phyloP scores from a whole-genome alignment of 2,797 vertebrate genomes.

The Sebastes vulpes region DNA sequence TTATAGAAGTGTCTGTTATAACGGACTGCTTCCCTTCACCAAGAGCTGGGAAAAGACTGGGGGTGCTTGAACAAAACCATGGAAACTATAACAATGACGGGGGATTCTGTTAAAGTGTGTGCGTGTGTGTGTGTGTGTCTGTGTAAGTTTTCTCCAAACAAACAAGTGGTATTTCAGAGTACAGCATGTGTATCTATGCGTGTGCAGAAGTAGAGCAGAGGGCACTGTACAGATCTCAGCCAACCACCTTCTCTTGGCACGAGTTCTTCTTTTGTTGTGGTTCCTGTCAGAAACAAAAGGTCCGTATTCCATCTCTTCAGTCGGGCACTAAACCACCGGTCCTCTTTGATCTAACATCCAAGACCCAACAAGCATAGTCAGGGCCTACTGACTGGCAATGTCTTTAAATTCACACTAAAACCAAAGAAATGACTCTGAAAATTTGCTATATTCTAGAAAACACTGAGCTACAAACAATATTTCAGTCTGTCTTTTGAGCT shows the following conservation, averaged over 20 bases:
- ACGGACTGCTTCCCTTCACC: conserved; percentile 29
- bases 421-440: background rate
- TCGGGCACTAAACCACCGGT: conserved; percentile 22
- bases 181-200: background rate
- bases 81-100: conserved; percentile 66
- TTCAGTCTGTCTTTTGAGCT: background rate
- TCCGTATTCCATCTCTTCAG: conserved; percentile 34
- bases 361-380: background rate
- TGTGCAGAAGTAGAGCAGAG: conserved; percentile 42
- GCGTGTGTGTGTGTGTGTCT: background rate
- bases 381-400: background rate
- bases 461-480: conserved; percentile 12
- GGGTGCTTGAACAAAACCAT: conserved; percentile 67
- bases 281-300: conserved; percentile 60
- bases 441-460: background rate
- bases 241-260: conserved; percentile 70
- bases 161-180: conserved; percentile 43
- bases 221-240: conserved; percentile 22
- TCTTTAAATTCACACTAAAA: background rate
- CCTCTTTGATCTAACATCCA: conserved; percentile 12
- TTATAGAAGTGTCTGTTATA: background rate
- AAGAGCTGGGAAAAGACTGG: conserved; percentile 40
- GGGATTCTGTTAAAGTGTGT: conserved; percentile 25
- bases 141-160: conserved; percentile 51
- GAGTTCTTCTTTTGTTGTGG: conserved; percentile 63